Percentiles rank a stretch among this genome's conserved stretches.
These are phyloP conservation scores for Pogonocichla stellata DNA, from an alignment of 2,113 vertebrate species.

Conservation along the genomic window DNA sequence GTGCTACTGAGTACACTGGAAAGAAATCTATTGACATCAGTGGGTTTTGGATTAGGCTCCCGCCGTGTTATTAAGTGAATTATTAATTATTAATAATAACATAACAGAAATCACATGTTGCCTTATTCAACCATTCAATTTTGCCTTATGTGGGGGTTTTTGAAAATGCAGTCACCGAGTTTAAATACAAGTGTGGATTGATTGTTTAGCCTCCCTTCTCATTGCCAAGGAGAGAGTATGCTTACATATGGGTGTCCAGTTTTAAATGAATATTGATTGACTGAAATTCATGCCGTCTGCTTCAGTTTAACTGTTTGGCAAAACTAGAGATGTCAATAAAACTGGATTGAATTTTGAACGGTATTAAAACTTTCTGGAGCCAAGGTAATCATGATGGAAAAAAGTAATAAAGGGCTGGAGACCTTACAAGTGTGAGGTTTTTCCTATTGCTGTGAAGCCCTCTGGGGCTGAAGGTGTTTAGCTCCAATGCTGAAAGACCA, in stretches of 20 bases:
- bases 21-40: conserved; percentile 47
- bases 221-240: conserved; percentile 44
- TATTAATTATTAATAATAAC: conserved; percentile 67
- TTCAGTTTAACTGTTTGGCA: conserved; percentile 66
- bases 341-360: conserved; percentile 57
- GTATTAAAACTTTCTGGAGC: conserved; percentile 74
- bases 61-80: conserved; percentile 64
- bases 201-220: conserved; percentile 21
- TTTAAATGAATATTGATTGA: conserved; percentile 71
- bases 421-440: not conserved
- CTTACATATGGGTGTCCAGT: conserved; percentile 53
- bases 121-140: conserved; percentile 57
- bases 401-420: conserved; percentile 67
- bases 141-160: conserved; percentile 35
- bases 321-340: conserved; percentile 72
- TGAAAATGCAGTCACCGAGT: not conserved
- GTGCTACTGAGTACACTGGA: not conserved
- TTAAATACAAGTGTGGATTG: conserved; percentile 57
- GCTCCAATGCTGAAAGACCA: not conserved
- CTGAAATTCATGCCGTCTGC: conserved; percentile 67
- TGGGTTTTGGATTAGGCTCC: conserved; percentile 43
- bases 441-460: not conserved
- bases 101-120: conserved; percentile 62
- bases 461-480: conserved; percentile 8
- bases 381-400: conserved; percentile 65